phyloP scores from a whole-genome alignment of 2,888 invertebrate species.

The Tipula vernalis region DNA sequence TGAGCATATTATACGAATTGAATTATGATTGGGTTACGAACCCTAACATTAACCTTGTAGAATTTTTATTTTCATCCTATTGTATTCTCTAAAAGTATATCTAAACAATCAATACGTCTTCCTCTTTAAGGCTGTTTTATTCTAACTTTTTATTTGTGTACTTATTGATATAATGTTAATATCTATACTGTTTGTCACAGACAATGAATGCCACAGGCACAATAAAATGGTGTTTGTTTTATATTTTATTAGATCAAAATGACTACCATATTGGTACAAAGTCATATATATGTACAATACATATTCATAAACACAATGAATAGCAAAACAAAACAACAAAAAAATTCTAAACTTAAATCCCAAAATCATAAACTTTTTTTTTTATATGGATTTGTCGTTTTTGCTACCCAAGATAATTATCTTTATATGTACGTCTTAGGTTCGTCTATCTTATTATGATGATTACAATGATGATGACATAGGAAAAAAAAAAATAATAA shows the following conservation, averaged over 20 bases:
- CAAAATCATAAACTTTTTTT: not conserved
- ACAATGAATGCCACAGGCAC: not conserved
- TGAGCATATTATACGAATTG: not conserved
- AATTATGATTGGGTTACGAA: not conserved
- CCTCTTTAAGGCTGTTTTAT: not conserved
- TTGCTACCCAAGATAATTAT: not conserved
- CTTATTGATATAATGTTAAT: not conserved
- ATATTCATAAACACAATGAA: not conserved
- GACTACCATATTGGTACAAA: not conserved
- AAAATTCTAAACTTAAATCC: not conserved
- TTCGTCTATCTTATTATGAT: not conserved
- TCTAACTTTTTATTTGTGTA: not conserved
- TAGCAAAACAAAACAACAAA: not conserved
- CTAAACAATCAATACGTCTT: not conserved
- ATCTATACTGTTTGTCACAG: not conserved
- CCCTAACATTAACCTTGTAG: not conserved
- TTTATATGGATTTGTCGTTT: not conserved
- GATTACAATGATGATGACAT: not conserved
- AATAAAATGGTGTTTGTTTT: not conserved
- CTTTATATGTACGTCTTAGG: not conserved
- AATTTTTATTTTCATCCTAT: not conserved
- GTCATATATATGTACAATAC: not conserved
- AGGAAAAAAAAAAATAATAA: not conserved
- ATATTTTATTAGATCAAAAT: not conserved
- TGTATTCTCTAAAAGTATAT: not conserved